phyloP scores from a whole-genome alignment of 2,888 invertebrate genomes.

The Minunthozetes semirufus region DNA sequence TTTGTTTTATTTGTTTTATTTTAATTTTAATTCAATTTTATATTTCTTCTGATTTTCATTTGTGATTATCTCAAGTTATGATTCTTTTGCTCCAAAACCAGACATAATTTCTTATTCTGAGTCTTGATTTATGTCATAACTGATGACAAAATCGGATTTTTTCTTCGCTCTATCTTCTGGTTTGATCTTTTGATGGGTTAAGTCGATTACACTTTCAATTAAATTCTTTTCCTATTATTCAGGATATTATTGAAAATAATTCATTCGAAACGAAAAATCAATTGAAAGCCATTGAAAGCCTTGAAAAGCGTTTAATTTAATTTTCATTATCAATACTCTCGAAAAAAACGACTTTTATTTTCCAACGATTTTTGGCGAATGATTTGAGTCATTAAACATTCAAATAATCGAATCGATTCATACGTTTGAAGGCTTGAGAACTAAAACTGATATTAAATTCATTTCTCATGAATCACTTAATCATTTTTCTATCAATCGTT shows the following conservation, averaged over 20 bases:
- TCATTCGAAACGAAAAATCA: not conserved
- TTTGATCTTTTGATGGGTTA: not conserved
- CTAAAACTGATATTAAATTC: not conserved
- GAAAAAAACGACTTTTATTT: not conserved
- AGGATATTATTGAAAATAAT: not conserved
- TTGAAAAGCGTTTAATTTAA: not conserved
- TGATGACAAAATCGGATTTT: not conserved
- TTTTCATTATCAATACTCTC: slow-evolving; percentile 7
- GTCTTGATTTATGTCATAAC: not conserved
- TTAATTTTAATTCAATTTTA: not conserved
- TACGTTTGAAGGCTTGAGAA: not conserved
- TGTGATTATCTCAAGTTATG: not conserved
- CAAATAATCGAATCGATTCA: not conserved
- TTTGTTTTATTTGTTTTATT: not conserved
- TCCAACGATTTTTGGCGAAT: not conserved
- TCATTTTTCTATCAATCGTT: not conserved
- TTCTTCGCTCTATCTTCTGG: not conserved
- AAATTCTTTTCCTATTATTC: not conserved
- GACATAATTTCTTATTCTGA: too few species aligned
- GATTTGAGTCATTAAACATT: not conserved
- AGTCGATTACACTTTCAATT: not conserved
- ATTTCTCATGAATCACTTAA: not conserved
- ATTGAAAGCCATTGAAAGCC: not conserved
- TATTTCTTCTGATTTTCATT: not conserved
- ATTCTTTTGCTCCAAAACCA: not conserved